Base-by-base conservation (phyloP, 2,888 invertebrate species). In the Abscondita cerata region DNA sequence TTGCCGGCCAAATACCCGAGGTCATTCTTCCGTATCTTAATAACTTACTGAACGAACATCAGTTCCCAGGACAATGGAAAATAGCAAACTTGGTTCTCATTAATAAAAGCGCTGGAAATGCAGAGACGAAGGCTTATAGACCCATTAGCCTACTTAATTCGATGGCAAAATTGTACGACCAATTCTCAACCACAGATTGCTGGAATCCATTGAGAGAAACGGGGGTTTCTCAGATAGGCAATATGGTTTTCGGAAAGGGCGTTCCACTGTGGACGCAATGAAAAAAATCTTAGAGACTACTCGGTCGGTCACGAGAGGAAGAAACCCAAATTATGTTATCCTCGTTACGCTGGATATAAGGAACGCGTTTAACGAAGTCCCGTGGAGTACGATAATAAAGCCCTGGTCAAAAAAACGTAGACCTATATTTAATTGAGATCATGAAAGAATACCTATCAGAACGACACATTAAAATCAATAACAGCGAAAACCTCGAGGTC, bases 41-140 rank as follows among this genome's bases (percentile, higher is more conserved):
- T 6, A 6, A 25, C 2, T 6, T 25, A 6, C 4, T 4, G 6
- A 6, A 25, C 2, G n/a, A 6, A 4, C 2, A 19, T 6, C 3
- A 6, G 9, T 46, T 19, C 15, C 46, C 46, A n/a, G 19, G 19
- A 5, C 9, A 19, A 46, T 50, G 50, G 34, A 50, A 50, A n/a
- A n/a, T 11, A n/a, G 34, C 13, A 8, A 40, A 15, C 12, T 2
- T 40, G n/a, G 2, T 1, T 6, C 8, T n/a, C n/a, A n/a, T n/a
- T 40, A 6, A 40, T 40, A 1, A 2, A 2, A 15, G 15, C 12
- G 8, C n/a, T 2, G 40, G 40, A 3, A 15, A 40, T 13, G 8
- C 12, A 6, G 15, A 15, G 3, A 6, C 40, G 15, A 15, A 15
- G 1, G 2, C n/a, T 13, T 40, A 40, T 13, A 40, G 40, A 13